A percentile compares a stretch with the other conserved stretches of the same genome.
phyloP scores from a whole-genome alignment of 2,797 vertebrate genomes.

The Benthosema pterotum region DNA sequence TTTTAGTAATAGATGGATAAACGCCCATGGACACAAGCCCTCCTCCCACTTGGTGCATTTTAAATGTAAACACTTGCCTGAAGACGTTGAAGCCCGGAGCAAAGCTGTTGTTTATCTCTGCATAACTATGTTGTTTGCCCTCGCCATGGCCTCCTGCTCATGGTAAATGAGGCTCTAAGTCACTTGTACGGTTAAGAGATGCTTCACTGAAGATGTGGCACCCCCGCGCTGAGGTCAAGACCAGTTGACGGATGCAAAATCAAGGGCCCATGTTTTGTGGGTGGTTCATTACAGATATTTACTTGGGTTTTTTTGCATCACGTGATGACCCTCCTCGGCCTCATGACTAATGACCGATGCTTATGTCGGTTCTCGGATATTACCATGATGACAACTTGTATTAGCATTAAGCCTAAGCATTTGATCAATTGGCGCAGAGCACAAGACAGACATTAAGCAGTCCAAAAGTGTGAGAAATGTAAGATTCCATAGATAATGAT shows the following conservation, averaged over 20 bases:
- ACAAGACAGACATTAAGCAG: too few relatives aligned
- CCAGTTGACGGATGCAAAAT: constrained; percentile 39
- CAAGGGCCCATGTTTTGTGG: constrained; percentile 33
- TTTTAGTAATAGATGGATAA: background rate
- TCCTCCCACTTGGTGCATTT: background rate
- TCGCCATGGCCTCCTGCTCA: constrained; percentile 34
- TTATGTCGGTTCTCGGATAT: background rate
- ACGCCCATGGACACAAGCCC: background rate
- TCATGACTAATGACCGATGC: constrained; percentile 11
- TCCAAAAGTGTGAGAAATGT: too few relatives aligned
- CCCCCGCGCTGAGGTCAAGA: constrained; percentile 50
- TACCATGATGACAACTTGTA: too few relatives aligned
- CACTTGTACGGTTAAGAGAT: constrained; percentile 32
- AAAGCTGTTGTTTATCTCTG: constrained; percentile 57
- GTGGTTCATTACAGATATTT: constrained; percentile 38
- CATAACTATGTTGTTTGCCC: constrained; percentile 47
- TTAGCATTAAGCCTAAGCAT: too few relatives aligned
- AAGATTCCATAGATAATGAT: too few relatives aligned
- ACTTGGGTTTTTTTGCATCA: constrained; percentile 23
- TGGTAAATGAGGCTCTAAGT: constrained; percentile 44
- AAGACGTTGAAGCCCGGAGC: constrained; percentile 33
- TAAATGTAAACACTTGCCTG: background rate
- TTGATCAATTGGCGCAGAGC: too few relatives aligned
- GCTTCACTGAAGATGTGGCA: constrained; percentile 28
- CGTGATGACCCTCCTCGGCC: constrained; percentile 14